These are phyloP conservation scores for Parelbella ahira DNA, from an alignment of 2,888 invertebrate genomes.

Conservation along the genomic window DNA sequence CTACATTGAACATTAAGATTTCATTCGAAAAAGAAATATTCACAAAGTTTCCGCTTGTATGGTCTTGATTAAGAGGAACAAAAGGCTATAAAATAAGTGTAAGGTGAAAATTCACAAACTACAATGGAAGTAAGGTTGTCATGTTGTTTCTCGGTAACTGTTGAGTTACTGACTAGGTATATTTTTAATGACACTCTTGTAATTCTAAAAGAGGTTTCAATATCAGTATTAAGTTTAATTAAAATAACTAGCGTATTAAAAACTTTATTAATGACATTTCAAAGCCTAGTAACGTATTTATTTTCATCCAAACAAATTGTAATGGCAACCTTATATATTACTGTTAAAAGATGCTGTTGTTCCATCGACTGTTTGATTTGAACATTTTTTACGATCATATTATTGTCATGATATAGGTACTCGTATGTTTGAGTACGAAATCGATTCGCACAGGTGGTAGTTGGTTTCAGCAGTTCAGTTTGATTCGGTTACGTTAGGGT, in stretches of 20 bases:
- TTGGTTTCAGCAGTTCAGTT: conserved; percentile 58
- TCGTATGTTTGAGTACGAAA: conserved; percentile 45
- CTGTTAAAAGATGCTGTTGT: conserved; percentile 55
- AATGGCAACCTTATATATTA: conserved; percentile 63
- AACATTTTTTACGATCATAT: too few relatives aligned
- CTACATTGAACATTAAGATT: too few relatives aligned
- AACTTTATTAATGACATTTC: too few relatives aligned
- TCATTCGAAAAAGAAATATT: conserved; percentile 43
- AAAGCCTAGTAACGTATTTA: too few relatives aligned
- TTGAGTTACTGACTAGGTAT: too few relatives aligned
- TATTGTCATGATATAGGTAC: too few relatives aligned
- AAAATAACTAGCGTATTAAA: background rate
- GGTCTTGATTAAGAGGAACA: background rate
- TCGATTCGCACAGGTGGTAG: conserved; percentile 44
- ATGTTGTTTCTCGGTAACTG: conserved; percentile 34
- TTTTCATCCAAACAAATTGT: too few relatives aligned
- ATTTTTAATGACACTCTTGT: too few relatives aligned
- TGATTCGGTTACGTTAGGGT: conserved; percentile 47
- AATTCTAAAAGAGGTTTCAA: too few relatives aligned
- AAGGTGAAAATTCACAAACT: too few relatives aligned
- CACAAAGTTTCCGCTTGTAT: conserved; percentile 41
- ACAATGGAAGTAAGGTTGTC: conserved; percentile 69
- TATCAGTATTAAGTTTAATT: too few relatives aligned
- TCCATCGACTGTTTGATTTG: conserved; percentile 28
- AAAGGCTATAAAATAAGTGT: background rate